Evolutionary conservation across 2,888 invertebrate species (phyloP).

Genomic region (Coleophora flavipennella): DNA sequence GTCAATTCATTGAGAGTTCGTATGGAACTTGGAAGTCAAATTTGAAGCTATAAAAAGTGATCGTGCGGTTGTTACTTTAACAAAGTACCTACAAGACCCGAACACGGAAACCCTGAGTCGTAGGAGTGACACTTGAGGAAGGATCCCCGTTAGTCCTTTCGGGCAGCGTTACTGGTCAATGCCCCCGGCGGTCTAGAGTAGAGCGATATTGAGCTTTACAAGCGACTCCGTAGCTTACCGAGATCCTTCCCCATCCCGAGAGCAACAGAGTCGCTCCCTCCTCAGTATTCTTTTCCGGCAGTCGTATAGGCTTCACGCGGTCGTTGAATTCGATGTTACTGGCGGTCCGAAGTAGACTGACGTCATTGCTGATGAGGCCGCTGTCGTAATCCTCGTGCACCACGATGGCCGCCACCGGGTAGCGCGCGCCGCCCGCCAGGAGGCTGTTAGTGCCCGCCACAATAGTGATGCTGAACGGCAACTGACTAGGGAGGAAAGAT

Average conservation of each 20-base stretch:
- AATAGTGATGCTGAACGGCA: conserved; percentile 26
- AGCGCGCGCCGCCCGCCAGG: conserved; percentile 43
- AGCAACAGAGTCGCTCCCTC: conserved; percentile 39
- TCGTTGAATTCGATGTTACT: not conserved
- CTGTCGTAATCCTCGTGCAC: conserved; percentile 53
- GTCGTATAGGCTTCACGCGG: conserved; percentile 39
- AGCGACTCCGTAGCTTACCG: no score
- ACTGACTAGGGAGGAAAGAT: conserved; percentile 19
- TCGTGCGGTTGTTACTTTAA: no score
- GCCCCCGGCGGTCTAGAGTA: no score
- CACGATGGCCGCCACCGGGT: conserved; percentile 42
- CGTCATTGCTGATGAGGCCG: conserved; percentile 44
- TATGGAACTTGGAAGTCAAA: no score
- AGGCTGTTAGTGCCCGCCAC: conserved; percentile 65
- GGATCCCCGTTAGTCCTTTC: no score
- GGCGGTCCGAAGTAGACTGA: conserved; percentile 40
- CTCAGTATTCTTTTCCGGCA: conserved; percentile 39
- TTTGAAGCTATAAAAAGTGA: no score
- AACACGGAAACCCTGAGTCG: no score
- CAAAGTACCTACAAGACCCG: no score
- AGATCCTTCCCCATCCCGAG: conserved; percentile 54
- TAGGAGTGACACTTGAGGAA: no score
- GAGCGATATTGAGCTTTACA: no score
- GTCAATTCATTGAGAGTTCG: no score
- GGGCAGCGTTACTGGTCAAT: no score